Evolutionary conservation across 64 coral and sea anemone genomes (phyloP), one percentile per base, ranked within the genome.

Genomic region (Montipora cactus): DNA sequence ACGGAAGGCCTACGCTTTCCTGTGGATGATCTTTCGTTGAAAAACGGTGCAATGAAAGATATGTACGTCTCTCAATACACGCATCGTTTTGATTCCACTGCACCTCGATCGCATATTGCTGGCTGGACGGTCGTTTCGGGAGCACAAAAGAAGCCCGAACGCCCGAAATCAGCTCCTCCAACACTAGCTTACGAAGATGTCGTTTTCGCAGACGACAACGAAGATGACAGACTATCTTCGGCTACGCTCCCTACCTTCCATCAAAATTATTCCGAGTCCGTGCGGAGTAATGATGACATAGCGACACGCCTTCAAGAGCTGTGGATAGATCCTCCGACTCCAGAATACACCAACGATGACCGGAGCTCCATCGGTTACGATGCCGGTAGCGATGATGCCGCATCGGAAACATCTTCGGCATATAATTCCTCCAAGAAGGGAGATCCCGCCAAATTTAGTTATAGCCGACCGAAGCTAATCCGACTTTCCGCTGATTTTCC

Each of bases 11-110:
- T 46, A 5, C 20, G 82, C 20, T 37, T 37, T 37, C 82, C 66
- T 50, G 8, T 86, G 8, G 59, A 86, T 71, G 47, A 71, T 50
- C 82, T 50, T 7, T 47, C 69, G 6, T 89, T 71, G 37, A 82
- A 52, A n/a, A 86, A 89, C 47, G 93, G 91, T 14, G 78, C 88
- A 53, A 47, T 95, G 7, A 98, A 98, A 59, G 96, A 98, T 64
- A 95, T 98, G 96, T 98, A 98, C 44, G 84, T 95, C 23, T 91
- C 96, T 10, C 96, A 98, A 20, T 98, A 98, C 79, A 98, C 93
- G 19, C 96, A 95, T 18, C 87, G 92, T 67, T 98, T 98, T 37
- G 93, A 98, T 79, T 44, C 89, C 19, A 79, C 75, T 18, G 90
- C 79, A 21, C 96, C 96, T 77, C 89, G 85, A 5, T 92, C 93